These are phyloP conservation scores for Oryzias javanicus DNA, from an alignment of 2,113 vertebrate genomes.

Conservation along the genomic window DNA sequence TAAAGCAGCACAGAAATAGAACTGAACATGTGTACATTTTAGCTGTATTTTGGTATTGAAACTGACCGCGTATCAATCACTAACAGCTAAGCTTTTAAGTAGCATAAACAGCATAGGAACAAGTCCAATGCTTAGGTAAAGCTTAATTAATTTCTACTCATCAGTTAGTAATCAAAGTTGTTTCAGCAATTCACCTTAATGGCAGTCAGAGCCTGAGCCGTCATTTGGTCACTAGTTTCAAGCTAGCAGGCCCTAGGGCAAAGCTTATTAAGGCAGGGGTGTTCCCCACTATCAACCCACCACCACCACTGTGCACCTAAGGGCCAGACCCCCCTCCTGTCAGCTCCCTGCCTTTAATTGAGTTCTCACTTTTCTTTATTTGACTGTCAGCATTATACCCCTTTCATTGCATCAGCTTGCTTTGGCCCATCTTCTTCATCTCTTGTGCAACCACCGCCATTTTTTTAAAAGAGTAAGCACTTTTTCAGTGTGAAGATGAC, in stretches of 20 bases:
- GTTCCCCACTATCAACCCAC: slow-evolving; percentile 52
- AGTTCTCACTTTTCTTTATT: slow-evolving; percentile 83
- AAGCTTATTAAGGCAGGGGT: slow-evolving; percentile 76
- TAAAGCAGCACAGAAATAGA: slow-evolving; percentile 43
- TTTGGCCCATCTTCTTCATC: slow-evolving; percentile 51
- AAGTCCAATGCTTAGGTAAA: slow-evolving; percentile 25
- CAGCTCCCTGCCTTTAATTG: slow-evolving; percentile 88
- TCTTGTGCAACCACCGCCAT: slow-evolving; percentile 49
- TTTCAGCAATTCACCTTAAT: slow-evolving; percentile 14
- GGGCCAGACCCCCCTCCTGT: slow-evolving; percentile 73
- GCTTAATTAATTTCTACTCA: slow-evolving; percentile 44
- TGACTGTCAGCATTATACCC: slow-evolving; percentile 82
- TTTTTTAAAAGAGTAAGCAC: slow-evolving; percentile 86
- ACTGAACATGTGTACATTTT: slow-evolving; percentile 44
- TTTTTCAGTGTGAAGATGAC: slow-evolving; percentile 88
- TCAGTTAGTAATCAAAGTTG: slow-evolving; percentile 20
- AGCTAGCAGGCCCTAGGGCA: slow-evolving; percentile 66
- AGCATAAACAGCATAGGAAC: slow-evolving; percentile 1
- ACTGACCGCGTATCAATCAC: slow-evolving; percentile 37
- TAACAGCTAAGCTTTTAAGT: neutral
- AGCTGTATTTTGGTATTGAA: slow-evolving; percentile 55
- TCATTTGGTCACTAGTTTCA: slow-evolving; percentile 46
- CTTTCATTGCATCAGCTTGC: slow-evolving; percentile 59
- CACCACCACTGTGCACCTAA: slow-evolving; percentile 50
- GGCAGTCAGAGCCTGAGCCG: slow-evolving; percentile 36